Conservation (phyloP, 2,113 vertebrate species). For the Siniperca chuatsi region DNA sequence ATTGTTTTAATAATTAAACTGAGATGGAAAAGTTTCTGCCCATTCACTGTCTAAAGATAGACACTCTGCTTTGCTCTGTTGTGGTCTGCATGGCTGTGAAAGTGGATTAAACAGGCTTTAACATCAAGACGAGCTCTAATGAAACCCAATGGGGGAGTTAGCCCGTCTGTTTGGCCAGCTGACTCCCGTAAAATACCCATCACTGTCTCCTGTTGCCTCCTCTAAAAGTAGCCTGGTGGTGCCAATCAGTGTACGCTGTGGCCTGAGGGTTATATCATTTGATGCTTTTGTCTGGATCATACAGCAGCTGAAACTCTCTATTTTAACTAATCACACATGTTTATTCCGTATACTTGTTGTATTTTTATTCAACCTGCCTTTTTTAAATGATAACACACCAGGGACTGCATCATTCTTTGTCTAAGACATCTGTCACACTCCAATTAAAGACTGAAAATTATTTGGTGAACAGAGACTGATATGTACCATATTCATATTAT, state of each 20-base stretch:
- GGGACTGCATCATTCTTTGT: neutral
- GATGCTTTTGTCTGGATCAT: constrained; percentile 27
- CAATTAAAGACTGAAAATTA: neutral
- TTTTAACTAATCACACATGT: neutral
- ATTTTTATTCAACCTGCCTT: neutral
- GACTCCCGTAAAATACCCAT: constrained; percentile 77
- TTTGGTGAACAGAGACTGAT: neutral
- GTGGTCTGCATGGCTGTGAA: constrained; percentile 75
- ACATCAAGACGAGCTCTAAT: constrained; percentile 81
- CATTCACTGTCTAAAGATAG: constrained; percentile 77
- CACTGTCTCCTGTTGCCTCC: constrained; percentile 70
- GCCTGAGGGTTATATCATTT: constrained; percentile 29
- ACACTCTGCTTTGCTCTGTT: constrained; percentile 51
- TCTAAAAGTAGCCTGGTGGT: constrained; percentile 71
- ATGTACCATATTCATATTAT: neutral
- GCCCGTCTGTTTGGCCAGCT: constrained; percentile 82
- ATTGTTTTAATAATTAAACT: constrained; percentile 70
- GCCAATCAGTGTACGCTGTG: constrained; percentile 37
- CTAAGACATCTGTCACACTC: constrained; percentile 3
- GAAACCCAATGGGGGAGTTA: constrained; percentile 80
- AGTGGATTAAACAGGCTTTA: constrained; percentile 82
- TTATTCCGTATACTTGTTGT: neutral
- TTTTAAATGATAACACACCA: neutral
- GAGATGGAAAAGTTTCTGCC: constrained; percentile 61
- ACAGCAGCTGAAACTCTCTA: constrained; percentile 14